Evolutionary conservation across 1,140 invertebrate species (phyloP).

Genomic region (Metaphire vulgaris): DNA sequence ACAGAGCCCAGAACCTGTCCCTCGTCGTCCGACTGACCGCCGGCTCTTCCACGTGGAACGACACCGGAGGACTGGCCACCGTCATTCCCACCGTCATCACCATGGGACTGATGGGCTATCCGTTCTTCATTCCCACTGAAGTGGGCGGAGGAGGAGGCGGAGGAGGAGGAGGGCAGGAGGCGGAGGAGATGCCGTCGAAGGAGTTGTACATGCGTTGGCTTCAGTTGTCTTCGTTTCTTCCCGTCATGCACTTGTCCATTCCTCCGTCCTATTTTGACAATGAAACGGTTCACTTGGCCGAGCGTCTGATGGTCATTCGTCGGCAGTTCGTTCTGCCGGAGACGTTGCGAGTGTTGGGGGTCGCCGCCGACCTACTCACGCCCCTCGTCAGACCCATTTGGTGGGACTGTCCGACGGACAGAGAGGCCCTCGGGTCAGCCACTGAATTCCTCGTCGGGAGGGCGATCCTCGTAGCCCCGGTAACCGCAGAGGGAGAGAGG

Average conservation of each 20-base stretch:
- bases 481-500: conserved; percentile 62
- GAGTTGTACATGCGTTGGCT: conserved; percentile 84
- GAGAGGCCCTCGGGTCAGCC: conserved; percentile 4
- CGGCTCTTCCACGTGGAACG: conserved; percentile 72
- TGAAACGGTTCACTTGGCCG: conserved; percentile 62
- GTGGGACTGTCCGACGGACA: conserved; percentile 15
- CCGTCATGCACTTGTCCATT: conserved; percentile 77
- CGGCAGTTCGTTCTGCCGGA: conserved; percentile 58
- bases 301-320: conserved; percentile 63
- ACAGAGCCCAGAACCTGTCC: conserved; percentile 68
- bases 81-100: conserved; percentile 72
- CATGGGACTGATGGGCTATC: conserved; percentile 77
- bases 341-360: conserved; percentile 57
- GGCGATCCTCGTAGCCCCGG: conserved; percentile 71
- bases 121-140: conserved; percentile 79
- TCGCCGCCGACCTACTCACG: conserved; percentile 49
- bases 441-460: conserved; percentile 80
- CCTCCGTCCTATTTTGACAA: conserved; percentile 77
- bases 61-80: conserved; percentile 71
- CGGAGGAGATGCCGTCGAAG: conserved; percentile 56
- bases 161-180: conserved; percentile 55
- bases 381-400: conserved; percentile 9
- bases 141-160: too few relatives aligned
- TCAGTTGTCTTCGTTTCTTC: conserved; percentile 76
- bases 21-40: conserved; percentile 83